These are phyloP conservation scores for Oncorhynchus clarkii DNA, from an alignment of 2,113 vertebrate species.

Conservation along the genomic window DNA sequence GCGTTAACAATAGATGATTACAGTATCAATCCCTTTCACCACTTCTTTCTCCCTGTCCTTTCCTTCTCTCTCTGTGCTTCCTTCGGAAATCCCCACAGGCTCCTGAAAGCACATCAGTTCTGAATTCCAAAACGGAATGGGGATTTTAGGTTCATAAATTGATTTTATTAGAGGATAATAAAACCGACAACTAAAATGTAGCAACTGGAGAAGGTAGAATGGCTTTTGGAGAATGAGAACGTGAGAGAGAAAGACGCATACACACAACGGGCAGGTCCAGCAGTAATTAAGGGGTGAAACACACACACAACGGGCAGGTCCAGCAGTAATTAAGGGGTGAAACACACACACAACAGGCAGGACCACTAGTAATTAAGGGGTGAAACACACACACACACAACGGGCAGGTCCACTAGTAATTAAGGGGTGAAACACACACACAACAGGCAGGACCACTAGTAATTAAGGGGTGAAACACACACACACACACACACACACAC, in stretches of 20 bases:
- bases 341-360: conserved; percentile 7
- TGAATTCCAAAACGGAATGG: background rate
- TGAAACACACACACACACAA: conserved; percentile 31
- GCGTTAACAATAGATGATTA: conserved; percentile 1
- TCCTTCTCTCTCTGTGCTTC: background rate
- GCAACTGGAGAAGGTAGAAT: background rate
- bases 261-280: background rate
- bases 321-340: conserved; percentile 48
- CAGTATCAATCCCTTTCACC: conserved; percentile 3
- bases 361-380: conserved; percentile 37
- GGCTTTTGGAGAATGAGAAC: background rate
- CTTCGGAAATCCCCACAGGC: background rate
- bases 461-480: conserved; percentile 3
- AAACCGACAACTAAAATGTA: background rate
- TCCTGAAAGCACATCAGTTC: background rate
- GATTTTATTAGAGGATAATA: background rate
- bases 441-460: background rate
- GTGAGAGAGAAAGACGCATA: background rate
- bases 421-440: conserved; percentile 46
- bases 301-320: background rate
- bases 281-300: conserved; percentile 21
- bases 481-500: background rate
- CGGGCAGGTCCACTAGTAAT: conserved; percentile 13
- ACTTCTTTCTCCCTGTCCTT: no score
- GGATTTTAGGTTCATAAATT: background rate